Evolutionary conservation across 2,113 vertebrate species (phyloP), one percentile per base, ranked within the genome.

Genomic region (Nannospalax galili): DNA sequence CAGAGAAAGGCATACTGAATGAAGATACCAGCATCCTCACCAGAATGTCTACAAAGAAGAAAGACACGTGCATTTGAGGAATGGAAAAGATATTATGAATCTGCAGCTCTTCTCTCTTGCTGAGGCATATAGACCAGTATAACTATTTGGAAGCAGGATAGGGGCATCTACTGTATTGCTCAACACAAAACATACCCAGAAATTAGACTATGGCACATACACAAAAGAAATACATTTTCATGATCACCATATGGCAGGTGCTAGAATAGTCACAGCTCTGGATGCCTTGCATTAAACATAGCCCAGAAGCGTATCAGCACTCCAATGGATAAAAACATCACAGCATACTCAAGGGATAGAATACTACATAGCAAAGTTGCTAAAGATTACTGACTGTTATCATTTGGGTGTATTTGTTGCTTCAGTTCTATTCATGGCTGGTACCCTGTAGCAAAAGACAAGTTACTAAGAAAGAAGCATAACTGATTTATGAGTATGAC

Each of bases 31-130:
- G 24, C 14, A 37, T 35, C 14, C 8, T 30, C 56, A 72, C 67
- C n/a, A 95, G 45, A 90, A 88, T 37, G 16, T 8, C 24, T 90
- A 73, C 77, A 58, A 35, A n/a, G 6, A 16, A 35, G 19, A 15
- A 32, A 28, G 60, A 2, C 45, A 79, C n/a, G 6, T 69, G 73
- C 74, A 78, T 35, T 60, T 95, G 74, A 26, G 64, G n/a, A 80
- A 24, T 73, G 5, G n/a, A 65, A 22, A 94, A 2, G 28, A 56
- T 60, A 93, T 73, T 82, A 86, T 91, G 84, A 95, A 95, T 69
- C 7, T 67, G 22, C 1, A 73, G 56, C 11, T 75, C 24, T 67
- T 22, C 5, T 78, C 42, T 79, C 64, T 60, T 84, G 14, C 26
- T 37, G 64, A 9, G 17, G 15, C 87, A 32, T 75, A n/a, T 45